Base-by-base conservation (phyloP, 1,140 invertebrate genomes). In the Mamestra configurata region DNA sequence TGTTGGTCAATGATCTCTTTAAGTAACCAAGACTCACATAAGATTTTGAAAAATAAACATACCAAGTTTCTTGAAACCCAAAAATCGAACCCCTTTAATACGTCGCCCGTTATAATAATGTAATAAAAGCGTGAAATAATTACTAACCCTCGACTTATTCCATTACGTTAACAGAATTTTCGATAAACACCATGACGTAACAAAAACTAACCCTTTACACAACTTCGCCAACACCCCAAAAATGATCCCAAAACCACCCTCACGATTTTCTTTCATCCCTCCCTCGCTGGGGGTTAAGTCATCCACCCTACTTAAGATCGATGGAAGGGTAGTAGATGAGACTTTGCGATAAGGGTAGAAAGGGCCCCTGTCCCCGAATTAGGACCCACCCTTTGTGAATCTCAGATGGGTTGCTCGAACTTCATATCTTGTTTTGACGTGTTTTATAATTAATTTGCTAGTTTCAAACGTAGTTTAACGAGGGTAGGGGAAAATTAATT, bases 361-460 rank as follows among this genome's bases (percentile, higher is more conserved):
- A 73, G 71, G 85, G 86, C 82, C 80, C 24, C 81, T 82, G 84
- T 82, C 90, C 75, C 88, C 75, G 84, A 91, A 93, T 90, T 92
- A 91, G 88, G 89, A 86, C 84, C 75, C 87, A 77, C 87, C 91
- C 89, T 94, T 94, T 94, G 91, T 93, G 86, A 86, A 86, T 91
- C 90, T 93, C 92, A 93, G 92, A 92, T 90, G 88, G 89, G 87
- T 89, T 77, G 84, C 80, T 84, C 83, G 83, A 92, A 91, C 89
- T 92, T 90, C 88, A 88, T 80, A 86, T 86, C 86, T 92, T 93
- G 92, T 93, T 92, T 93, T 93, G 93, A 94, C 93, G 90, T 89
- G 82, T 93, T 93, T 90, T 92, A 93, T 94, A 94, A 94, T 94
- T 94, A 94, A 94, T 94, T 94, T 90, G 93, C 88, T 94, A 94